Percentiles rank a stretch among this genome's conserved stretches.
Evolutionary conservation across 2,888 invertebrate genomes (phyloP).

Genomic region (Sinelater perroti): DNA sequence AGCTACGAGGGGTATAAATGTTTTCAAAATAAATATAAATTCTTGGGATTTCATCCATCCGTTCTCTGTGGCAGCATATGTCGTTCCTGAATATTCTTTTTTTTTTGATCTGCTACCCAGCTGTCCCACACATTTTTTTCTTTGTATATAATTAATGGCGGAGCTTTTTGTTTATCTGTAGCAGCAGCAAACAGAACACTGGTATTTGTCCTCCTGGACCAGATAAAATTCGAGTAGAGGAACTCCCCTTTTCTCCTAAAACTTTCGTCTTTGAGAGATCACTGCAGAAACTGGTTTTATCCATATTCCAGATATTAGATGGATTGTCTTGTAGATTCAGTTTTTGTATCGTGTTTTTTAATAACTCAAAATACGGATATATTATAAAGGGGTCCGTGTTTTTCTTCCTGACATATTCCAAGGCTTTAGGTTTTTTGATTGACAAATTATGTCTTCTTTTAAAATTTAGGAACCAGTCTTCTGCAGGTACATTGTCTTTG

Average conservation of each 20-base stretch:
- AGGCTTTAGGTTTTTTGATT: constrained; percentile 7
- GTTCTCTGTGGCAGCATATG: background rate
- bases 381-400: constrained; percentile 2
- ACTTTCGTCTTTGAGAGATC: constrained; percentile 27
- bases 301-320: constrained; percentile 7
- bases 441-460: constrained; percentile 12
- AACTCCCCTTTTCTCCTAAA: constrained; percentile 11
- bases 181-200: constrained; percentile 27
- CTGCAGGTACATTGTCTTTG: constrained; percentile 5
- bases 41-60: constrained; percentile 5
- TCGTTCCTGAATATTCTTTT: background rate
- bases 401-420: constrained; percentile 1
- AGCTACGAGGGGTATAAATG: background rate
- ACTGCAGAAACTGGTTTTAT: constrained; percentile 6
- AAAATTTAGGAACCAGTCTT: constrained; percentile 14
- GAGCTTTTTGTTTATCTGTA: constrained; percentile 31
- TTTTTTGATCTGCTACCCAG: too few relatives aligned
- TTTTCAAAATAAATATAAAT: background rate
- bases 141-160: constrained; percentile 37
- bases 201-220: constrained; percentile 12
- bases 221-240: constrained; percentile 12
- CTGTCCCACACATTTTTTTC: constrained; percentile 48
- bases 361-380: constrained; percentile 9
- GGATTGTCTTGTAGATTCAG: constrained; percentile 4
- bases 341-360: background rate